Evolutionary conservation across 2,113 vertebrate species (phyloP), one percentile per base, ranked within the genome.

Genomic region (Dipodomys stephensi): DNA sequence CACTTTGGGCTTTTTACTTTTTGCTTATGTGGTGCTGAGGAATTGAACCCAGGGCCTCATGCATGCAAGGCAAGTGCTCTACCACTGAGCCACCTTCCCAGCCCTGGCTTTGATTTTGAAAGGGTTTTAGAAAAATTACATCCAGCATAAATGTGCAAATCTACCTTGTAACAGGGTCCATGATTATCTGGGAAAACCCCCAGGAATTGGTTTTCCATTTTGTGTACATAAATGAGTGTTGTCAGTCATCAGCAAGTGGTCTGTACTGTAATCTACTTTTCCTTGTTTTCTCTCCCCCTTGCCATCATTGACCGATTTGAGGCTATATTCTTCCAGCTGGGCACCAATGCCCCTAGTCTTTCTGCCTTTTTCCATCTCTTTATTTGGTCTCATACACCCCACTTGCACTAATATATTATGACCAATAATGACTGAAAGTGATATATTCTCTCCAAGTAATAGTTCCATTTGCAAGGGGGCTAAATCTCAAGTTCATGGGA

Each of bases 361-460:
- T n/a, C n/a, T 88, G 22, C 27, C 69, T 25, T 32, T 65, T 64
- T 49, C 79, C 79, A 10, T 77, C 71, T 93, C 64, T 90, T 73
- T 89, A 94, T 8, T 60, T 83, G 62, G 20, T 72, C 62, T 87
- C 79, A 81, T 0, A 35, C 13, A 87, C 80, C 60, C 62, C 49
- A n/a, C 87, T 94, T 95, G 53, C 64, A 74, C 4, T 74, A 78
- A 87, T 64, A n/a, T 88, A 22, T 80, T 64, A 87, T 89, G 90
- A 68, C 76, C 77, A 30, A 32, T 83, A 76, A 69, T 28, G 67
- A 18, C 89, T 92, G 57, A 86, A 73, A 57, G 23, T n/a, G 64
- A 32, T 93, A 46, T 22, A 8, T 22, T 83, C 28, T 25, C 19
- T 92, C 22, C 62, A 83, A 85, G 25, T 82, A 83, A 73, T 69